Evolutionary conservation across 2,888 invertebrate genomes (phyloP), one percentile per base, ranked within the genome.

Genomic region (Heliconius hortense): DNA sequence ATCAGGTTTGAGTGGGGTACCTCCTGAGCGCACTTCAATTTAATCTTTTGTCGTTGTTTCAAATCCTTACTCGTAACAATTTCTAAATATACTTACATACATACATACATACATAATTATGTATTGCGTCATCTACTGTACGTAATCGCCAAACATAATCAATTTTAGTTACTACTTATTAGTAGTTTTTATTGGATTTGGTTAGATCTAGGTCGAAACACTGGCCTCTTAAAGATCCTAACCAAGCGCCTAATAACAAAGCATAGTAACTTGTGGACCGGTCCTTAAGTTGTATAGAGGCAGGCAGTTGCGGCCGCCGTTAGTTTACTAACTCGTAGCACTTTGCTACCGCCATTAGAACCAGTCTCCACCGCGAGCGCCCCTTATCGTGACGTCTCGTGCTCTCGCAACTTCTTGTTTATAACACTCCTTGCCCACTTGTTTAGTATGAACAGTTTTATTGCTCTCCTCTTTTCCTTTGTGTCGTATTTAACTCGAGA

Each of bases 231-330:
- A 72, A 39, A 60, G 60, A 72, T 72, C 62, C 18, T 31, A 71
- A 28, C 60, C 28, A 66, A 67, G 60, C 24, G 67, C 28, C 80
- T 81, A 82, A 83, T 82, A 83, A 82, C 83, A 79, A 79, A 79
- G 81, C 76, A n/a, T 60, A 80, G 81, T 82, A 80, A 79, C 81
- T 84, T 84, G 63, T 74, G 67, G 71, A 76, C 72, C 72, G 63
- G 81, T 80, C 81, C 82, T 84, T 82, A 86, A 86, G 85, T 76
- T 78, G 76, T 74, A 87, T 80, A 81, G 78, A 73, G 69, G 78
- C 83, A 82, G 82, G 84, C 86, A 87, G 88, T 89, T 87, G 85
- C 84, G 83, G 80, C 81, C 85, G 85, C 89, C 87, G 86, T 88
- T 87, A 87, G 85, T 85, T 86, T 80, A 82, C 84, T 84, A 85